Evolutionary conservation across 2,888 invertebrate genomes (phyloP), one percentile per base, ranked within the genome.

Genomic region (Coecobrya sp.): DNA sequence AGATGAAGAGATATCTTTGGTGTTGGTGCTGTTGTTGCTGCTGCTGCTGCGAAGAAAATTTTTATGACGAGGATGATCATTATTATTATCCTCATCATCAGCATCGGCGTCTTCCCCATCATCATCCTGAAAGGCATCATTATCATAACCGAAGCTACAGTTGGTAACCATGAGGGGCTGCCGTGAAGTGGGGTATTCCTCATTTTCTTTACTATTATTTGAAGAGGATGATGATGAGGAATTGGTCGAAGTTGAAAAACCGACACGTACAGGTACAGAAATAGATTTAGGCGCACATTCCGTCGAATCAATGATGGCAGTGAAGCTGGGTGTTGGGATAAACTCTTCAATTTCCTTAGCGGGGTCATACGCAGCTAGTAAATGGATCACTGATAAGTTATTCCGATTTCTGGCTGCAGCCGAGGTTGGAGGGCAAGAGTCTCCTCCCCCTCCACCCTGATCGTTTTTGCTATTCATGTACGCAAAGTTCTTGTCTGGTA

Each of bases 281-380:
- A 92, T 88, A 7, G 92, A 92, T 25, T 88, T 92, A 30, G 92
- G 92, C 0, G 92, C 88, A 45, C 73, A 88, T 22, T 85, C 85
- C 16, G 92, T 92, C 22, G 92, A 92, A 65, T 92, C 92, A 42
- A 92, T 92, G 52, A 92, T 92, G n/a, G 92, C 88, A 0, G 92
- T 92, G 84, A 45, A 68, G 68, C 45, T 85, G n/a, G 85, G 85
- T 16, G 87, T 73, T 7, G 92, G 92, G 76, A 92, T 92, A 55
- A 92, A 92, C 45, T 88, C 84, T 42, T 92, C 92, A 2, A 79
- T 76, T 65, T 92, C 88, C 27, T 84, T 92, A 1, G 65, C 30
- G n/a, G 92, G 88, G 79, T 92, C 65, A 45, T 92, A 92, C 0
- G 88, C 19, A 16, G 92, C 92, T 0, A 92, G 85, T 16, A 92